Evolutionary conservation across 2,797 vertebrate species (phyloP), one percentile per base, ranked within the genome.

Genomic region (Masticophis lateralis): DNA sequence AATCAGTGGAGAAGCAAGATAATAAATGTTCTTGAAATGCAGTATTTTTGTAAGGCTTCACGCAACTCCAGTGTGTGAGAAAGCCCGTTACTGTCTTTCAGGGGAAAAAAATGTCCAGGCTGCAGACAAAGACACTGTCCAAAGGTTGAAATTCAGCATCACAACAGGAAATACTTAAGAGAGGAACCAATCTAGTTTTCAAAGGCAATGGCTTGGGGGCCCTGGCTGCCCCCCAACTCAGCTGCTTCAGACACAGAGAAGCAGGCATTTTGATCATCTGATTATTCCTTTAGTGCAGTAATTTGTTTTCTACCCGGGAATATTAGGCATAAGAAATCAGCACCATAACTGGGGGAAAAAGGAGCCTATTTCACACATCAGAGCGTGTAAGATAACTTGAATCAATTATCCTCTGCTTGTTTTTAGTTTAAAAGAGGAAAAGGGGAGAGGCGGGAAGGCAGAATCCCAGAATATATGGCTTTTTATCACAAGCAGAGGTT

Each of bases 311-410:
- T 92, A 37, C 56, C 91, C 92, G 27, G 28, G 53, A 93, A 55
- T 86, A 93, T 92, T 79, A 94, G 28, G n/a, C 60, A 92, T 91
- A 89, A 87, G 55, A 86, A 89, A 18, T 86, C 88, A 92, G 51
- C 32, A 93, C 0, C 0, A 43, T 6, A 90, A 51, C 79, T 3
- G 90, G 86, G 51, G 2, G 47, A 94, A 90, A 83, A 92, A 25
- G 86, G 95, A 94, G 25, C 63, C 91, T 95, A 94, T 94, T 96
- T 96, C 94, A 95, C 74, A 96, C 91, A 93, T 92, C 92, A 96
- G 61, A 96, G 56, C 87, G 63, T 94, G 27, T 90, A 92, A 93
- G 88, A 95, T 57, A 92, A 55, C 90, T 56, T 94, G 87, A 92
- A 95, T 94, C 56, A 95, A 93, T 94, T 93, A 94, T 88, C 88